Base-by-base conservation (phyloP, 2,888 invertebrate species). In the Ichneumoninae sp. region DNA sequence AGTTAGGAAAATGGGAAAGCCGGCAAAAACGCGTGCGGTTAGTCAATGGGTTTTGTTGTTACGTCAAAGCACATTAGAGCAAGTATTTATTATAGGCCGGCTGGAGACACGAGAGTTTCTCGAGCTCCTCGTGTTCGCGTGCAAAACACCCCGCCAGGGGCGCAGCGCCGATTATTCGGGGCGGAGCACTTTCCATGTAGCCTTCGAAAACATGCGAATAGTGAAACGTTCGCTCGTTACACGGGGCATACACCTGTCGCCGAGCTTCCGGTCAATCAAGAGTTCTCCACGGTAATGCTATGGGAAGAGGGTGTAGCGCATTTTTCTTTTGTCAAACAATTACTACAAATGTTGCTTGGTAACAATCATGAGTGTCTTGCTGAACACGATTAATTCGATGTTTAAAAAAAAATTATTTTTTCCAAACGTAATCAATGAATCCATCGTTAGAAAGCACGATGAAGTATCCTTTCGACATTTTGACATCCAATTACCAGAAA, bases 1-100 rank as follows among this genome's bases (percentile, higher is more conserved):
- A 79, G 54, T 57, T 57, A 79, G 76, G 68, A n/a, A 70, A 82
- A 80, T 80, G 66, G 50, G 82, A 83, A 83, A 84, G 84, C 52
- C 68, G 80, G 54, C 33, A 26, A 65, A 50, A 47, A 70, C 62
- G 62, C 26, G 8, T 70, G 75, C 70, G 75, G 75, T 70, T 52
- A 52, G 70, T 81, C 60, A 76, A 76, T 62, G 65, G 52, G 62
- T 70, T 70, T 60, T 57, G 30, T 36, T 16, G 81, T 81, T 81
- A 76, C 75, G 70, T 70, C 75, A 70, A 76, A 65, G 52, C 62
- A 47, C 70, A 76, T 80, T 69, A 75, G 60, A 62, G 69, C 60
- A 50, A 60, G 26, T 75, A 50, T 50, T 30, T 60, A 57, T 57
- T 13, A 57, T 13, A 26, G 22, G 22, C 26, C 22, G 26, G 10